phyloP scores from a whole-genome alignment of 2,797 vertebrate genomes.

The Natrix natrix region DNA sequence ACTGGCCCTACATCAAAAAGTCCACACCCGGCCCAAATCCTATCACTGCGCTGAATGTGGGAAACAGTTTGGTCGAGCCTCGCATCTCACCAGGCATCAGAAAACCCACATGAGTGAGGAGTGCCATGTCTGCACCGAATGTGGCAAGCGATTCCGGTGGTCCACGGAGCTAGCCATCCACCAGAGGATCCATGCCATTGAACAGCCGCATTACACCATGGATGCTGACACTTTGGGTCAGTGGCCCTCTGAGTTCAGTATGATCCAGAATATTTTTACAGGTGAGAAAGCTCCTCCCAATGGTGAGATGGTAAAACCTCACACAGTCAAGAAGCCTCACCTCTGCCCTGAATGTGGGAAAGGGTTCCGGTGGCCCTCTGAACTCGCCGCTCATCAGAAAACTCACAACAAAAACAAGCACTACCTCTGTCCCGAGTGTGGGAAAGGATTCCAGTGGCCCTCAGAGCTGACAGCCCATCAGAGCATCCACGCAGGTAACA shows the following conservation, averaged over 20 bases:
- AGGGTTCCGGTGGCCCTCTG: conserved; percentile 26
- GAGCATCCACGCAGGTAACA: neutral
- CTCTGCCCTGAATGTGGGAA: conserved; percentile 32
- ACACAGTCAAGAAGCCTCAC: conserved; percentile 27
- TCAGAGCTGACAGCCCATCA: conserved; percentile 2
- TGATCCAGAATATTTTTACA: neutral
- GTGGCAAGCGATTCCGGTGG: conserved; percentile 34
- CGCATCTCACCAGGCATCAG: conserved; percentile 28
- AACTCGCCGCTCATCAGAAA: conserved; percentile 19
- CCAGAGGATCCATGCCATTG: conserved; percentile 2
- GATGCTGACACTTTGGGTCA: neutral
- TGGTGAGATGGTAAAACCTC: neutral
- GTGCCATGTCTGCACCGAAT: conserved; percentile 20
- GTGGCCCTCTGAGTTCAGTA: neutral
- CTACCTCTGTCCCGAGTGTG: conserved; percentile 23
- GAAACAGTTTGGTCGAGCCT: conserved; percentile 32
- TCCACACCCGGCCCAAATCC: conserved; percentile 17
- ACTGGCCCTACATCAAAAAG: conserved; percentile 25
- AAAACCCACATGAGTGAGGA: conserved; percentile 34
- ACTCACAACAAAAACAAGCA: conserved; percentile 38
- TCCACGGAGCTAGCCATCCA: conserved; percentile 14
- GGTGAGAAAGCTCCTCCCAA: neutral
- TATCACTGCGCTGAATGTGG: conserved; percentile 27
- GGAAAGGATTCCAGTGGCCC: conserved; percentile 31
- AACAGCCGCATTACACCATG: neutral